Conservation (phyloP, 2,797 vertebrate genomes). For the Squalus acanthias region DNA sequence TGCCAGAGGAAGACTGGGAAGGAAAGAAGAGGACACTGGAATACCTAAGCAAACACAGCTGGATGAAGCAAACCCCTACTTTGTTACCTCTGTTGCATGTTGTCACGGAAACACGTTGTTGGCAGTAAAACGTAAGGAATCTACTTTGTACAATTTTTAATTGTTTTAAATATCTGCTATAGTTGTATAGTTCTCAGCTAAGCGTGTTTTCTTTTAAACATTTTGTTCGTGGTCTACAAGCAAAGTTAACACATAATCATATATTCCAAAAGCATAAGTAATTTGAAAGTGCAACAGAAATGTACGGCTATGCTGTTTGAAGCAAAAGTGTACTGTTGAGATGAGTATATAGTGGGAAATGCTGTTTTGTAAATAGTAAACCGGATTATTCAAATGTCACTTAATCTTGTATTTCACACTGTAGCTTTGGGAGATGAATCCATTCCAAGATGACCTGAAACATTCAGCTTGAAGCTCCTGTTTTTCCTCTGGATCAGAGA, state of each 20-base stretch:
- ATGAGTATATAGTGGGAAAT: background rate
- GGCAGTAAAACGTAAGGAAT: slow-evolving; percentile 84
- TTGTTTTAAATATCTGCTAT: background rate
- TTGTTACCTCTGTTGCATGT: slow-evolving; percentile 88
- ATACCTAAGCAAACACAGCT: slow-evolving; percentile 77
- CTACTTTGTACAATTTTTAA: slow-evolving; percentile 33
- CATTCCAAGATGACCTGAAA: slow-evolving; percentile 23
- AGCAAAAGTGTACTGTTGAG: background rate
- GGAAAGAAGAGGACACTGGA: slow-evolving; percentile 83
- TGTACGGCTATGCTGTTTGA: background rate
- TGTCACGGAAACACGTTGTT: slow-evolving; percentile 96
- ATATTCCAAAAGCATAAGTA: background rate
- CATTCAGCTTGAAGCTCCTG: background rate
- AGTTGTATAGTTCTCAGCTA: background rate
- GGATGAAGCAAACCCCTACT: slow-evolving; percentile 78
- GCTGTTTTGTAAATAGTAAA: background rate
- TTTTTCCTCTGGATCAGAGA: too few species aligned
- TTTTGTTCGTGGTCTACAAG: background rate
- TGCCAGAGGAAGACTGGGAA: slow-evolving; percentile 87
- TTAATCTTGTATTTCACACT: background rate
- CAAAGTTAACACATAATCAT: background rate
- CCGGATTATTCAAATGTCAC: background rate
- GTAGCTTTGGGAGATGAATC: slow-evolving; percentile 24
- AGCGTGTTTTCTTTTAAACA: background rate
- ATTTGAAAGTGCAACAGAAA: background rate